phyloP scores from a whole-genome alignment of 2,797 vertebrate species.

The Cheirogaleus major region DNA sequence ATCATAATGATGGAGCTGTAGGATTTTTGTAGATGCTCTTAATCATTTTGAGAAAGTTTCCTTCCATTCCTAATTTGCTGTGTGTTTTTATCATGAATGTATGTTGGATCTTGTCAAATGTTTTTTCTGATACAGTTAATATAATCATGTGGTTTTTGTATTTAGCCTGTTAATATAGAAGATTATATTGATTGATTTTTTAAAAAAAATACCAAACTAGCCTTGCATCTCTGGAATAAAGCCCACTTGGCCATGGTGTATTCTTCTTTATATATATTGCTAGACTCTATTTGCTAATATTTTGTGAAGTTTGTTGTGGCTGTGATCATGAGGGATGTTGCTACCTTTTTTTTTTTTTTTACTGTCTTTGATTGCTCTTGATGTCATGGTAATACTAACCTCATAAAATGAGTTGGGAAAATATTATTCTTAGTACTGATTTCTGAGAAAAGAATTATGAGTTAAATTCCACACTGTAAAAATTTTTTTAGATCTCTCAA shows the following conservation, averaged over 20 bases:
- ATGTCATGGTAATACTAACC: background rate
- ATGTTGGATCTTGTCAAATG: background rate
- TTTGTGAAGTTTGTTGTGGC: background rate
- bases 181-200: background rate
- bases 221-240: background rate
- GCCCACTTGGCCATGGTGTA: background rate
- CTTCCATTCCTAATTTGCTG: background rate
- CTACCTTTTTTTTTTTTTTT: background rate
- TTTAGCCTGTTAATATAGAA: background rate
- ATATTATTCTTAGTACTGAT: background rate
- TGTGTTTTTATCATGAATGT: background rate
- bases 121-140: background rate
- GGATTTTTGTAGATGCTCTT: background rate
- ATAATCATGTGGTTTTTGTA: background rate
- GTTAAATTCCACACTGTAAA: background rate
- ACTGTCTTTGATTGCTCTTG: background rate
- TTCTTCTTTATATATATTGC: background rate
- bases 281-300: background rate
- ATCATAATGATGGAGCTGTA: background rate
- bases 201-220: background rate
- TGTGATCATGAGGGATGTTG: background rate
- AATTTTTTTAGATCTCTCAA: background rate
- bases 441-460: constrained; percentile 8
- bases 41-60: background rate
- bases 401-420: constrained; percentile 11